phyloP scores from a whole-genome alignment of 2,113 vertebrate genomes.

The Casuarius casuarius region DNA sequence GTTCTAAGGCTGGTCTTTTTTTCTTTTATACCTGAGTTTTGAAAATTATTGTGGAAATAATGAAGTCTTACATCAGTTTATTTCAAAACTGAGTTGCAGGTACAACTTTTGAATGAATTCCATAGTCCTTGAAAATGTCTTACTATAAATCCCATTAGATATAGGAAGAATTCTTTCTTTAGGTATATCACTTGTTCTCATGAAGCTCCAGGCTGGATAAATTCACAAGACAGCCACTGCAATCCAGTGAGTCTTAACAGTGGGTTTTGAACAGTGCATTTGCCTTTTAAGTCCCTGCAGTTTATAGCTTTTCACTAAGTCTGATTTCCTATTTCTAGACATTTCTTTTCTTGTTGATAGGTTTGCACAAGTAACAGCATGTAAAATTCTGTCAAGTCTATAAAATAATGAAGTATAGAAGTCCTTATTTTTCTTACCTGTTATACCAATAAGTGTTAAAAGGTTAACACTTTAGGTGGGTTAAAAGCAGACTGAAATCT shows the following conservation, averaged over 20 bases:
- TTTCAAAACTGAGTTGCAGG: neutral
- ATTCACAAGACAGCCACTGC: neutral
- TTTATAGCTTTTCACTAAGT: neutral
- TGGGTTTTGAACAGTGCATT: neutral
- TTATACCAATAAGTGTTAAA: neutral
- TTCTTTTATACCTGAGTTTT: neutral
- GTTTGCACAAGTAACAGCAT: neutral
- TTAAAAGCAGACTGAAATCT: neutral
- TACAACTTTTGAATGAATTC: neutral
- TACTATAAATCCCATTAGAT: fast-evolving
- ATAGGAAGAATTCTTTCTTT: neutral
- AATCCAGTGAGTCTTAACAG: neutral
- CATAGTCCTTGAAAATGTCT: neutral
- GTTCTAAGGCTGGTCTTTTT: neutral
- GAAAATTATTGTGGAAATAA: neutral
- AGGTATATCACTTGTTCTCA: neutral
- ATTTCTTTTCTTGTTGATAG: neutral
- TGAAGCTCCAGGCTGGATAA: neutral
- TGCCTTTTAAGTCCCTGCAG: neutral
- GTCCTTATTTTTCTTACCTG: neutral
- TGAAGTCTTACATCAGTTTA: neutral
- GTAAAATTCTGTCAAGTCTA: neutral
- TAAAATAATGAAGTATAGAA: neutral
- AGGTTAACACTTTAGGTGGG: neutral
- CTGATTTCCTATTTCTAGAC: neutral